A percentile compares a stretch with the other conserved stretches of the same genome.
Evolutionary conservation across 2,113 vertebrate genomes (phyloP).

Genomic region (Cavia porcellus): DNA sequence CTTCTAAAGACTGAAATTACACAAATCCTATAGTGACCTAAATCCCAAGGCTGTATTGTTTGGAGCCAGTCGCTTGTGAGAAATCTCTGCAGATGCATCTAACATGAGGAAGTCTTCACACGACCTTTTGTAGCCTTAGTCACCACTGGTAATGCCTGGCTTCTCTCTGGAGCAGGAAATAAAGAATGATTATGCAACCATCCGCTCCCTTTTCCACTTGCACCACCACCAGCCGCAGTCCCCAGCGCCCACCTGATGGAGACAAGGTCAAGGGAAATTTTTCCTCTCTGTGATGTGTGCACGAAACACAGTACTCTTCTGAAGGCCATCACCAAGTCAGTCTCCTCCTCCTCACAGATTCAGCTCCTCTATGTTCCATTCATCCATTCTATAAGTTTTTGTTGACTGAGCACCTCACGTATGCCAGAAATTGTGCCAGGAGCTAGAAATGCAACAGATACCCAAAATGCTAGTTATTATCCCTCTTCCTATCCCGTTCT

Average conservation of each 20-base stretch:
- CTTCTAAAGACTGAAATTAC: not conserved
- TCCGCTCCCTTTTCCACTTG: not conserved
- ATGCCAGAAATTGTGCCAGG: not conserved
- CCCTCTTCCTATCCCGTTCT: not conserved
- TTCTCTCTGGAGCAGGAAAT: not conserved
- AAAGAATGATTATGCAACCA: not conserved
- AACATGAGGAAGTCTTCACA: not conserved
- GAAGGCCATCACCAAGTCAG: not conserved
- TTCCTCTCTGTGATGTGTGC: not conserved
- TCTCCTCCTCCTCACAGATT: not conserved
- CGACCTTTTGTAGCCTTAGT: not conserved
- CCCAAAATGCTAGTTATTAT: not conserved
- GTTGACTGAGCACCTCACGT: not conserved
- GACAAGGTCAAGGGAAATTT: not conserved
- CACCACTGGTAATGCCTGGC: not conserved
- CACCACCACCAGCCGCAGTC: not conserved
- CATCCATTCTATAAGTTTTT: not conserved
- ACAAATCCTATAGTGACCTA: not conserved
- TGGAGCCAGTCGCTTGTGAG: not conserved
- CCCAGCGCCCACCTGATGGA: not conserved
- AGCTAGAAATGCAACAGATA: not conserved
- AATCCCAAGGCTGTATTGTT: not conserved
- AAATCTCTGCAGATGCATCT: not conserved
- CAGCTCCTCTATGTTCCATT: not conserved
- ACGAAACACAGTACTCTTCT: not conserved